Evolutionary conservation across 2,888 invertebrate genomes (phyloP).

Genomic region (Cheilosia vernalis): DNA sequence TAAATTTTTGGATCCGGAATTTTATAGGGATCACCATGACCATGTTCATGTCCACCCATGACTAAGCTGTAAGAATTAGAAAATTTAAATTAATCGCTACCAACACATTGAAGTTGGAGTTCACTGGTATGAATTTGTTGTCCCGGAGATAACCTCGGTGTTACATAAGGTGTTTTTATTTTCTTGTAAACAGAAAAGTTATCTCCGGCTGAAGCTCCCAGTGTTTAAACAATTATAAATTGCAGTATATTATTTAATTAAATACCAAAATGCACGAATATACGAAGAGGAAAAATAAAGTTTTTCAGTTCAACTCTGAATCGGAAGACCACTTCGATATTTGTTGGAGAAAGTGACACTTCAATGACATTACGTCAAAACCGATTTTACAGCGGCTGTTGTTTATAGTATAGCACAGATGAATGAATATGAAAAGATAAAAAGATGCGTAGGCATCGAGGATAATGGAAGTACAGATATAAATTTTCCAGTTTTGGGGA

Average conservation of each 20-base stretch:
- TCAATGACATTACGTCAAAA: conserved; percentile 11
- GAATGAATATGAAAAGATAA: too few relatives aligned
- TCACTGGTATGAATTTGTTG: conserved; percentile 18
- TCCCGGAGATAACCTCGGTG: conserved; percentile 51
- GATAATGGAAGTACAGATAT: too few relatives aligned
- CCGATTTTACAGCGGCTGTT: too few relatives aligned
- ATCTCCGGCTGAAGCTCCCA: background rate
- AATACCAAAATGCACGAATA: background rate
- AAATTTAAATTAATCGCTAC: background rate
- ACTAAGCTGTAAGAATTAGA: conserved; percentile 57
- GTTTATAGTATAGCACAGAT: too few relatives aligned
- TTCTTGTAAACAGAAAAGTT: background rate
- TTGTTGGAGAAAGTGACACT: conserved; percentile 10
- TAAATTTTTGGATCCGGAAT: conserved; percentile 90
- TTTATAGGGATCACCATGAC: conserved; percentile 85
- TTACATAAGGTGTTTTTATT: conserved; percentile 55
- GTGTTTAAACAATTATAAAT: background rate
- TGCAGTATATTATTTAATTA: background rate
- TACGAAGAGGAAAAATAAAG: background rate
- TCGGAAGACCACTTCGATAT: background rate
- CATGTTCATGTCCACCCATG: conserved; percentile 85
- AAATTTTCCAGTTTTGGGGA: too few relatives aligned
- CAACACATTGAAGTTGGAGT: background rate
- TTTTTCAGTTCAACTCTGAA: background rate
- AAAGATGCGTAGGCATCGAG: too few relatives aligned